phyloP scores from a whole-genome alignment of 2,888 invertebrate species.

The Macrosiphum euphorbiae region DNA sequence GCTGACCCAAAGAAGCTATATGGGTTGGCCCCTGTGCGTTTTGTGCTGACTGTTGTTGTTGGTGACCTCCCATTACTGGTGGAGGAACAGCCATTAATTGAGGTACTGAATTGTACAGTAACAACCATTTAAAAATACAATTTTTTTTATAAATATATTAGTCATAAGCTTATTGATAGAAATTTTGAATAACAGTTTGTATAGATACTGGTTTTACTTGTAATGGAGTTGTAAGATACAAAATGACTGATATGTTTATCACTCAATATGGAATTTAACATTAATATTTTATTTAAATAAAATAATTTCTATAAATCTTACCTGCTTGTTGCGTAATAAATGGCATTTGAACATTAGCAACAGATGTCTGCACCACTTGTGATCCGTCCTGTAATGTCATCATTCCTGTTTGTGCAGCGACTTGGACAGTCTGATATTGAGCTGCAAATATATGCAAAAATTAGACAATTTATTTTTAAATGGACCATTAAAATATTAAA shows the following conservation, averaged over 20 bases:
- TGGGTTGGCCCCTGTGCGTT: conserved; percentile 51
- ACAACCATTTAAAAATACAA: conserved; percentile 25
- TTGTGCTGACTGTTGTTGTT: conserved; percentile 47
- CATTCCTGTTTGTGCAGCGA: conserved; percentile 55
- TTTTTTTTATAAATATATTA: conserved; percentile 7
- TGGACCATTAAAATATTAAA: background rate
- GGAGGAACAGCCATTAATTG: conserved; percentile 64
- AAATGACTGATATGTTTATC: background rate
- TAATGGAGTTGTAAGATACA: background rate
- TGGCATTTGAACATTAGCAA: conserved; percentile 65
- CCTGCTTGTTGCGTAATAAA: conserved; percentile 65
- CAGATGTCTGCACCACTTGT: conserved; percentile 61
- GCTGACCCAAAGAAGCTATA: conserved; percentile 54
- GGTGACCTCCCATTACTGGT: conserved; percentile 55
- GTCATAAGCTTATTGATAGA: background rate
- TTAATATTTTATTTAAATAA: background rate
- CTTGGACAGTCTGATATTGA: conserved; percentile 62
- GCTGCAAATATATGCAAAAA: background rate
- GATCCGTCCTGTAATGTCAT: conserved; percentile 60
- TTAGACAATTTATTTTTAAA: background rate
- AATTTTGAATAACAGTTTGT: background rate
- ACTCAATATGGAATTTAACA: background rate
- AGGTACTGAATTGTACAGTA: background rate
- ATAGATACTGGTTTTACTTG: background rate
- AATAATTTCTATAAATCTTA: conserved; percentile 17